A percentile compares a stretch with the other conserved stretches of the same genome.
Conservation (phyloP, 2,113 vertebrate genomes). For the Gnathonemus echidnorhynchus region DNA sequence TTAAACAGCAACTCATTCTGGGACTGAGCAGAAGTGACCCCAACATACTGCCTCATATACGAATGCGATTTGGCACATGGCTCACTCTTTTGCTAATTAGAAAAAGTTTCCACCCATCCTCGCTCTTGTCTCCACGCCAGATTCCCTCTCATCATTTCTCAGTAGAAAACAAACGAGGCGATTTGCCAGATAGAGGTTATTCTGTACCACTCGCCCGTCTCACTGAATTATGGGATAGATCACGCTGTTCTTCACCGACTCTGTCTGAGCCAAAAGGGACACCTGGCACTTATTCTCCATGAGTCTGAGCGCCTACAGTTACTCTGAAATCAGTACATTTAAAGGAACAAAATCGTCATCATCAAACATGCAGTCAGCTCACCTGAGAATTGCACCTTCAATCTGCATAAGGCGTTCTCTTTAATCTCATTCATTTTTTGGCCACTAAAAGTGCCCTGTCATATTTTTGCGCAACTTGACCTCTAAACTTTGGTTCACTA, state of each 20-base stretch:
- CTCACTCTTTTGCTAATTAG: not conserved
- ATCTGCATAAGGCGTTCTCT: not conserved
- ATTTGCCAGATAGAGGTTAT: not conserved
- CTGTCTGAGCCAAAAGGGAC: conserved; percentile 42
- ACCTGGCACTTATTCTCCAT: conserved; percentile 29
- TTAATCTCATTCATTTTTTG: not conserved
- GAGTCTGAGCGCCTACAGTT: not conserved
- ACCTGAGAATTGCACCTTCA: not conserved
- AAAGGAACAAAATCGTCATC: not conserved
- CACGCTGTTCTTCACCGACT: conserved; percentile 34
- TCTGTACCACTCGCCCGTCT: not conserved
- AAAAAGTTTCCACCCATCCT: not conserved
- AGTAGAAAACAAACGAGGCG: not conserved
- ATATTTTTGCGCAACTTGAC: not conserved
- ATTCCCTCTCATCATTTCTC: not conserved
- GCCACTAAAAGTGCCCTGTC: not conserved
- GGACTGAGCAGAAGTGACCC: not conserved
- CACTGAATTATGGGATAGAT: conserved; percentile 38
- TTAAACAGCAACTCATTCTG: not conserved
- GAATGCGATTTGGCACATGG: not conserved
- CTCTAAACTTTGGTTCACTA: not conserved
- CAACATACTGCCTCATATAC: not conserved
- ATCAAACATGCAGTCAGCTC: not conserved
- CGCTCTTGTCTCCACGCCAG: not conserved
- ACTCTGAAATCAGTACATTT: not conserved